Evolutionary conservation across 2,888 invertebrate species (phyloP), one percentile per base, ranked within the genome.

Genomic region (Diplolepis rosae): DNA sequence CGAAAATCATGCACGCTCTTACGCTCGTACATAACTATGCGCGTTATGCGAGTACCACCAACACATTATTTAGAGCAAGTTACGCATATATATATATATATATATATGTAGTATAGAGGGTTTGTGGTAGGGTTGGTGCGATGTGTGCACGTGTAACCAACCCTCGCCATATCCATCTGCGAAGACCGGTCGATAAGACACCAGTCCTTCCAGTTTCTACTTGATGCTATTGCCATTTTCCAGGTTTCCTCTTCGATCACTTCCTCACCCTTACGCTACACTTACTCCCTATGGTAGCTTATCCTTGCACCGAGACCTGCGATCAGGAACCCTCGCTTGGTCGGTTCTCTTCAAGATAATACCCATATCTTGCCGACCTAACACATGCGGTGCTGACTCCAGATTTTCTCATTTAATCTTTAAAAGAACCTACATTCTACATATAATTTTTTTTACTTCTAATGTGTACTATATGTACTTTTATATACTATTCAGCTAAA

Each of bases 201-300:
- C 70, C 70, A 61, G 73, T 75, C 73, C 79, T 78, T 74, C 79
- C 72, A 77, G 80, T 73, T 75, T 80, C 82, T 73, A 79, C 83
- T 76, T 70, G 79, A 75, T 75, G 79, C 79, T 81, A 79, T 83
- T 83, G 79, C 83, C 79, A 81, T 82, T 82, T 84, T 76, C 81
- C 80, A 74, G 75, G 74, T 74, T 70, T 74, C 70, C 75, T 69
- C 69, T 70, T 73, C 70, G 69, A 48, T 42, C 50, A 67, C 48
- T 50, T 42, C 52, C 27, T 45, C 22, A 28, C 39, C 15, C n/a
- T n/a, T n/a, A n/a, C n/a, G n/a, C n/a, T n/a, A 70, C 66, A 70
- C 65, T 48, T 22, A 22, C 30, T 35, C 39, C 39, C 61, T 13
- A 13, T n/a, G 3, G 35, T n/a, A 22, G 69, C 72, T 68, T 65